A percentile compares a stretch with the other conserved stretches of the same genome.
phyloP scores from a whole-genome alignment of 2,113 vertebrate species.

The Gadus chalcogrammus region DNA sequence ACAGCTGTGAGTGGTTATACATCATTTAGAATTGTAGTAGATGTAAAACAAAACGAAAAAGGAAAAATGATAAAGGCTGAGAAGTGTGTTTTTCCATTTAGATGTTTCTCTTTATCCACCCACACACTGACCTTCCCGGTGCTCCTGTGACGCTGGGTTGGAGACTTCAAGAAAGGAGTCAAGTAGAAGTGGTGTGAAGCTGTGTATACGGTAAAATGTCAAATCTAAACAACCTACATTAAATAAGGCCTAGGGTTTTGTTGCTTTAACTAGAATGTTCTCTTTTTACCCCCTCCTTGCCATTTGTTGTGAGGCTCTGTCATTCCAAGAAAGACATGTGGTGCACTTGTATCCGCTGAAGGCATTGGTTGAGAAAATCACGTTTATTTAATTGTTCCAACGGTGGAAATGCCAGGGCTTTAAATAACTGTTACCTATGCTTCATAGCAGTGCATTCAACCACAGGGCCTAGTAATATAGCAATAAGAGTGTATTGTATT shows the following conservation, averaged over 20 bases:
- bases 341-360: constrained; percentile 28
- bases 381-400: constrained; percentile 17
- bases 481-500: too few species aligned
- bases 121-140: constrained; percentile 13
- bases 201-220: constrained; percentile 51
- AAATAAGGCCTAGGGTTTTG: constrained; percentile 17
- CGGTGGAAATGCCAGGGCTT: constrained; percentile 1
- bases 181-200: constrained; percentile 32
- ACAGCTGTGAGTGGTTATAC: too few species aligned
- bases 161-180: constrained; percentile 33
- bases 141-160: constrained; percentile 18
- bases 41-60: too few species aligned
- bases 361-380: constrained; percentile 17
- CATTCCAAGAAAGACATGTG: constrained; percentile 35
- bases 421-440: not conserved
- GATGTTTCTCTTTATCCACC: not conserved
- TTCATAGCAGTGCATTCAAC: not conserved
- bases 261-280: constrained; percentile 23
- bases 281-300: constrained; percentile 14
- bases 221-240: constrained; percentile 38
- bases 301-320: constrained; percentile 31
- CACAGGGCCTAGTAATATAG: constrained; percentile 19
- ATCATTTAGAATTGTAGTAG: too few species aligned
- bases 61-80: too few species aligned
- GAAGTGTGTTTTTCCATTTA: not conserved